Percentiles rank a stretch among this genome's conserved stretches.
phyloP scores from a whole-genome alignment of 2,797 vertebrate species.

The Heliangelus exortis region DNA sequence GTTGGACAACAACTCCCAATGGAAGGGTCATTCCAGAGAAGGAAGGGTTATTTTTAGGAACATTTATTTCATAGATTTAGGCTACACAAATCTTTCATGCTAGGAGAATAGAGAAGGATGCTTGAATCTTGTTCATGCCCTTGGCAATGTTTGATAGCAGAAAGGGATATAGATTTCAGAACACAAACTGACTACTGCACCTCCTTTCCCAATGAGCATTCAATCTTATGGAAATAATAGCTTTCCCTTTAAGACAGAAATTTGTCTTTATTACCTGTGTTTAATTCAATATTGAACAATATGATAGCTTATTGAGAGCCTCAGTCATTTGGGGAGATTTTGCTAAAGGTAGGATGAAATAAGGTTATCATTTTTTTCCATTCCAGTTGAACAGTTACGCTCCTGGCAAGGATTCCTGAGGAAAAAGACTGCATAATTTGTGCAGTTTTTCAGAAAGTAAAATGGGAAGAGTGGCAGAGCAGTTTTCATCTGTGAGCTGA shows the following conservation, averaged over 20 bases:
- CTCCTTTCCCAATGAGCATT: neutral
- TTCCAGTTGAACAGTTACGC: neutral
- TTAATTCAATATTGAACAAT: neutral
- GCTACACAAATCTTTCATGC: slow-evolving; percentile 1
- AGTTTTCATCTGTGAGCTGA: neutral
- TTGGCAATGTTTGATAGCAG: slow-evolving; percentile 33
- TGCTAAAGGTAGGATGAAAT: slow-evolving; percentile 8
- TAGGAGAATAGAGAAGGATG: slow-evolving; percentile 7
- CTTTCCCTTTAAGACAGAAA: slow-evolving; percentile 20
- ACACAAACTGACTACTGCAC: neutral
- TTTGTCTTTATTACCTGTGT: neutral
- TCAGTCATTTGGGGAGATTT: neutral
- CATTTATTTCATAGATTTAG: slow-evolving; percentile 1
- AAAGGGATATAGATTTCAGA: slow-evolving; percentile 1
- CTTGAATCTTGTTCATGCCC: neutral
- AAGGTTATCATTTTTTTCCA: neutral
- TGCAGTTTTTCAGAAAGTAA: neutral
- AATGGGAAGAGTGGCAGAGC: neutral
- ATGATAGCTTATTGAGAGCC: neutral
- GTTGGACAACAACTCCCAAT: neutral
- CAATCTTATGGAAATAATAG: slow-evolving; percentile 25
- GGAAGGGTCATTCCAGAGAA: neutral
- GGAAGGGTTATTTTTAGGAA: slow-evolving; percentile 39
- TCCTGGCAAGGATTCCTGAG: neutral
- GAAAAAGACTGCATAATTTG: neutral